phyloP scores from a whole-genome alignment of 2,113 vertebrate species.

The Psephotus haematonotus region DNA sequence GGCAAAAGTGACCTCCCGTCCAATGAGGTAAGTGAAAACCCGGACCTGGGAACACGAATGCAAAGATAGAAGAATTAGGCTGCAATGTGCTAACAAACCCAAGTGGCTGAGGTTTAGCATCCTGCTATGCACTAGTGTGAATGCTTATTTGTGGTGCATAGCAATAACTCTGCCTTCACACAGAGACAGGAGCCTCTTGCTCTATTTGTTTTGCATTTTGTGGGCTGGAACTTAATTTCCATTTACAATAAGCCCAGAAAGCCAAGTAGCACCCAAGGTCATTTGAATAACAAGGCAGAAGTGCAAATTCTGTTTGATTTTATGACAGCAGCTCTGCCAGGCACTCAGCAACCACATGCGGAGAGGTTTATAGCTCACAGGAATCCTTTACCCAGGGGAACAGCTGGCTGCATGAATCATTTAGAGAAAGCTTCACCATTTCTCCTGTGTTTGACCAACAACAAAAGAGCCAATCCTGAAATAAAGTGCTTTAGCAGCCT shows the following conservation, averaged over 20 bases:
- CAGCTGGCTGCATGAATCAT: neutral
- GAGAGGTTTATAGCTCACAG: neutral
- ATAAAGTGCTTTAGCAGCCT: neutral
- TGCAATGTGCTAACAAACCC: neutral
- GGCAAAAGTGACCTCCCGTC: constrained; percentile 91
- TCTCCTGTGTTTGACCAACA: neutral
- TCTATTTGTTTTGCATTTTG: neutral
- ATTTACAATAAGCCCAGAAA: neutral
- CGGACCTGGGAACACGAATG: constrained; percentile 78
- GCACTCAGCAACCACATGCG: neutral
- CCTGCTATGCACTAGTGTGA: neutral
- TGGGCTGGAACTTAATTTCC: constrained; percentile 17
- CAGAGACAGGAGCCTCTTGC: neutral
- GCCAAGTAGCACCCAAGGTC: neutral
- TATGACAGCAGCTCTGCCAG: neutral
- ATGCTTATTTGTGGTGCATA: neutral
- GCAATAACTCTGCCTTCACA: neutral
- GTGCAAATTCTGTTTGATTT: constrained; percentile 16
- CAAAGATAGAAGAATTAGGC: neutral
- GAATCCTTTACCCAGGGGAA: neutral
- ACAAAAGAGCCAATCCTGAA: neutral
- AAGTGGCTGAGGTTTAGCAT: neutral
- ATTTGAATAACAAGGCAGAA: constrained; percentile 18
- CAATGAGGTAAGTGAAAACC: constrained; percentile 95
- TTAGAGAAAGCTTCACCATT: neutral